Evolutionary conservation across 2,113 vertebrate species (phyloP).

Genomic region (Xiphias gladius): DNA sequence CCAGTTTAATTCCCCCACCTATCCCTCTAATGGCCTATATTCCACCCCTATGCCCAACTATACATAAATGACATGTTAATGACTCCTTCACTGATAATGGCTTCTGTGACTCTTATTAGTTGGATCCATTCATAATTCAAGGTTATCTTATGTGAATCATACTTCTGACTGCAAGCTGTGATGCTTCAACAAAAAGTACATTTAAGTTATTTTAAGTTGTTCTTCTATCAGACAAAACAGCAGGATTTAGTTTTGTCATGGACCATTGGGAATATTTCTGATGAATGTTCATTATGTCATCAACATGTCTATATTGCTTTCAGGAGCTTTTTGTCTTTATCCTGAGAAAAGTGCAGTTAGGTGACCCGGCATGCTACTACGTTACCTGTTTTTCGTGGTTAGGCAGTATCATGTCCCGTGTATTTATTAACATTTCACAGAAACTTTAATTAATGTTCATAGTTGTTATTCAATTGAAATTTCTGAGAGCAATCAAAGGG

Average conservation of each 20-base stretch:
- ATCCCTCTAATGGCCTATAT: constrained; percentile 65
- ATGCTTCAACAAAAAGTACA: constrained; percentile 33
- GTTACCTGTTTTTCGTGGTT: neutral
- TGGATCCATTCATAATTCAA: constrained; percentile 44
- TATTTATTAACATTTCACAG: constrained; percentile 20
- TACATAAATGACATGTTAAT: constrained; percentile 73
- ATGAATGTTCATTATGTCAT: constrained; percentile 52
- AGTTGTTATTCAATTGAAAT: constrained; percentile 33
- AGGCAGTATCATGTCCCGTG: neutral
- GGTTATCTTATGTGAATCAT: constrained; percentile 62
- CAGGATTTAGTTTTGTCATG: constrained; percentile 42
- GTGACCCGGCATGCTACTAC: neutral
- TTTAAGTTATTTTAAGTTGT: constrained; percentile 28
- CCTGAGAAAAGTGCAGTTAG: constrained; percentile 7
- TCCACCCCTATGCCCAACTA: constrained; percentile 44
- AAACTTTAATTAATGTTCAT: constrained; percentile 28
- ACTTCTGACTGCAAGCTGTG: constrained; percentile 26
- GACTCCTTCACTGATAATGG: constrained; percentile 51
- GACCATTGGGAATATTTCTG: constrained; percentile 14
- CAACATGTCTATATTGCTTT: neutral
- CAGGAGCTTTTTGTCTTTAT: constrained; percentile 16
- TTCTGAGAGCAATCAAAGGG: constrained; percentile 55
- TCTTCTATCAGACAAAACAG: constrained; percentile 24
- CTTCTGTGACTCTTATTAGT: constrained; percentile 57
- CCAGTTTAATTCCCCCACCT: constrained; percentile 77